Conservation (phyloP, 2,888 invertebrate species). For the Nezara viridula region DNA sequence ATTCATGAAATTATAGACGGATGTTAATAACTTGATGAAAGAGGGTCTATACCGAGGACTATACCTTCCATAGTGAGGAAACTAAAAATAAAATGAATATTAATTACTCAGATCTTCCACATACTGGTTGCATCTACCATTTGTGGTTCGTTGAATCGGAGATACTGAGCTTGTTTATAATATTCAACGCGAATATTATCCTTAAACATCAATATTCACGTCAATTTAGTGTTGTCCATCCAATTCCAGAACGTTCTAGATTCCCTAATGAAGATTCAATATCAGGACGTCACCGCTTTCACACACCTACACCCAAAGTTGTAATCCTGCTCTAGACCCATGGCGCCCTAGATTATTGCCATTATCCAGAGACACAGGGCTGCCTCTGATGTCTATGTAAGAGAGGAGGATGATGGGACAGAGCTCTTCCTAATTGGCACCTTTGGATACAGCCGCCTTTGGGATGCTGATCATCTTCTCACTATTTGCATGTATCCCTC, state of each 20-base stretch:
- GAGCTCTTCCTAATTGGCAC: constrained; percentile 8
- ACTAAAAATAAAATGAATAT: no score
- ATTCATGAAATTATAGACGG: no score
- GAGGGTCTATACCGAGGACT: no score
- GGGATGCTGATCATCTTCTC: constrained; percentile 42
- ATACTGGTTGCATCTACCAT: no score
- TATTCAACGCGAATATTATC: no score
- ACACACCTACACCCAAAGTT: background rate
- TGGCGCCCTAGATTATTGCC: background rate
- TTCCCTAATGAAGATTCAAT: background rate
- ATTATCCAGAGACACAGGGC: background rate
- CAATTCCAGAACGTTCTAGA: background rate
- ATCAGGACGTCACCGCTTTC: background rate
- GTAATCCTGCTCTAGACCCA: background rate
- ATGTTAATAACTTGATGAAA: no score
- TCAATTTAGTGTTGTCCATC: background rate
- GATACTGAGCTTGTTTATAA: no score
- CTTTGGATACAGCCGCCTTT: constrained; percentile 23
- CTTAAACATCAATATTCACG: no score
- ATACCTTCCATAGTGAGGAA: no score
- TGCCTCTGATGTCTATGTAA: background rate
- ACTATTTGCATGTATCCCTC: constrained; percentile 42
- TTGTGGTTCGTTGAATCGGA: no score
- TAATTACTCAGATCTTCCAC: no score
- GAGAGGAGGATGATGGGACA: background rate